A percentile compares a stretch with the other conserved stretches of the same genome.
These are phyloP conservation scores for Botrylloides violaceus DNA, from an alignment of 23 tunicate species.

Conservation along the genomic window DNA sequence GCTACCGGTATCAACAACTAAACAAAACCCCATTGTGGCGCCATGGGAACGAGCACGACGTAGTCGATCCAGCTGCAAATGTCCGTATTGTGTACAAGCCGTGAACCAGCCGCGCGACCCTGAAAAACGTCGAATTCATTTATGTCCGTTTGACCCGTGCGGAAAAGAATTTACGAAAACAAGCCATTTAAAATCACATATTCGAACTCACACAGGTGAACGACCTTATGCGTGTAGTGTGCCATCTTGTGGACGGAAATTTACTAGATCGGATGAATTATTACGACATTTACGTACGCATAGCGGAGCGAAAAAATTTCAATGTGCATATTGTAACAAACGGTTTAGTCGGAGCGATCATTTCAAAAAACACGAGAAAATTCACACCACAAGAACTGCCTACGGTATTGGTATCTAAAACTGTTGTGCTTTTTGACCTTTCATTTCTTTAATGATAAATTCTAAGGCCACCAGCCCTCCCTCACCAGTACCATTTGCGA, in stretches of 20 bases:
- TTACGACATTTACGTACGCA: conserved; percentile 33
- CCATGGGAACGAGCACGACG: not conserved
- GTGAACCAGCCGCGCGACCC: not conserved
- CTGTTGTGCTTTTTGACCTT: no score
- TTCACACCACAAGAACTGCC: not conserved
- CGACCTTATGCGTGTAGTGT: conserved; percentile 31
- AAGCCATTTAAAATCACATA: conserved; percentile 33
- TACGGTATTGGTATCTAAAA: no score
- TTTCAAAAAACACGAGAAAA: conserved; percentile 19
- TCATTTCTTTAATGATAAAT: no score
- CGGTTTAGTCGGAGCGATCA: conserved; percentile 19
- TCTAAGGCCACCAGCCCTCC: no score
- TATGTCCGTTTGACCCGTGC: conserved; percentile 15
- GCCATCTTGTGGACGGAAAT: conserved; percentile 19
- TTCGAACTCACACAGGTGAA: conserved; percentile 64
- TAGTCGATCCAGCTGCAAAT: conserved; percentile 18
- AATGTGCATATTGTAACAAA: conserved; percentile 9
- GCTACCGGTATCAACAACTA: no score
- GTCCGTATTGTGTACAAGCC: conserved; percentile 19
- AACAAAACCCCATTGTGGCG: not conserved
- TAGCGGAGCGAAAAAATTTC: conserved; percentile 14
- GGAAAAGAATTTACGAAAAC: conserved; percentile 25
- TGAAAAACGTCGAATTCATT: conserved; percentile 13
- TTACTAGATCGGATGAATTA: conserved; percentile 44
- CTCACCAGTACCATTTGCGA: no score